phyloP scores from a whole-genome alignment of 2,888 invertebrate genomes.

The Octodonta nipae region DNA sequence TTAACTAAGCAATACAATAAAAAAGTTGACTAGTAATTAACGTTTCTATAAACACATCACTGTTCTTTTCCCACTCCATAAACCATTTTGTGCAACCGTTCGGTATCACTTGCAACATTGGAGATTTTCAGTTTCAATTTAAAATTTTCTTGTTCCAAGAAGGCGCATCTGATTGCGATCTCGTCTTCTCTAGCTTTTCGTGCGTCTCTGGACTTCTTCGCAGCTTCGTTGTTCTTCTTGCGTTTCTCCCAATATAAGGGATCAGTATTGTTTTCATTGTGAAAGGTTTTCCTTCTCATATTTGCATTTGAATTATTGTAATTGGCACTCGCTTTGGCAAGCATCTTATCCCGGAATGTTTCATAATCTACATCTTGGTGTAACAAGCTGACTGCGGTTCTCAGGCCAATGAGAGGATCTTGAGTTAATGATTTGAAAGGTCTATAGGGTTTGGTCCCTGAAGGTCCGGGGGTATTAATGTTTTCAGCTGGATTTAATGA shows the following conservation, averaged over 20 bases:
- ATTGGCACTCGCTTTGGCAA: too few relatives aligned
- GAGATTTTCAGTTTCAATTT: slow-evolving; percentile 49
- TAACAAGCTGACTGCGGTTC: slow-evolving; percentile 44
- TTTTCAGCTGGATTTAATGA: too few relatives aligned
- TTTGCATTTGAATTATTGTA: slow-evolving; percentile 60
- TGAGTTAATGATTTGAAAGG: slow-evolving; percentile 63
- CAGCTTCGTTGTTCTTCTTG: slow-evolving; percentile 86
- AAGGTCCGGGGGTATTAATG: too few relatives aligned
- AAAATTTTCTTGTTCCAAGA: slow-evolving; percentile 76
- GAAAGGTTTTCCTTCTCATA: slow-evolving; percentile 45
- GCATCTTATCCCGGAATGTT: too few relatives aligned
- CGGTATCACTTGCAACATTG: too few relatives aligned
- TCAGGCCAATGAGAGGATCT: slow-evolving; percentile 51
- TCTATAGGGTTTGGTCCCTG: too few relatives aligned
- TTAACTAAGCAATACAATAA: too few relatives aligned
- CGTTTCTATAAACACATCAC: too few relatives aligned
- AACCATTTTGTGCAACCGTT: too few relatives aligned
- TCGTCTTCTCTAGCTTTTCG: slow-evolving; percentile 83
- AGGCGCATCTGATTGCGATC: slow-evolving; percentile 75
- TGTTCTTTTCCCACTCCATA: too few relatives aligned
- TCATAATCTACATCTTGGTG: slow-evolving; percentile 45
- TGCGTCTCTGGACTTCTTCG: slow-evolving; percentile 84
- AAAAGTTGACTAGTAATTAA: too few relatives aligned
- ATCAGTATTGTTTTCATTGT: slow-evolving; percentile 37
- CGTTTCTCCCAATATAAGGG: slow-evolving; percentile 78